Evolutionary conservation across 2,113 vertebrate genomes (phyloP).

Genomic region (Tragelaphus buxtoni): DNA sequence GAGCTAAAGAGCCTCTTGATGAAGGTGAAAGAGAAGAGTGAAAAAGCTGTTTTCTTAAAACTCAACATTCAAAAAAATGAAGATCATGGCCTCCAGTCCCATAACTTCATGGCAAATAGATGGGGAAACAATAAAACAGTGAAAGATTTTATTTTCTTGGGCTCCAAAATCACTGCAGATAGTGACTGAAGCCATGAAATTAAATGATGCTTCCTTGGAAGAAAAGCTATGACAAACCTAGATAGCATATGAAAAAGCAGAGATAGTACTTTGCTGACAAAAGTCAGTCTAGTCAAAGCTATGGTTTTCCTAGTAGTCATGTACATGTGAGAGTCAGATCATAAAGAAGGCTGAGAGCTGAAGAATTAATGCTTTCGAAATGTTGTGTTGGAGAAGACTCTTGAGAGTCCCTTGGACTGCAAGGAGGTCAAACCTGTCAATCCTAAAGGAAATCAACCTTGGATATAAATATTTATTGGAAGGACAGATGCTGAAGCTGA

Average conservation of each 20-base stretch:
- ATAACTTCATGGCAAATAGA: not conserved
- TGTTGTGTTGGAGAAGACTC: not conserved
- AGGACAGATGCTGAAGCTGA: not conserved
- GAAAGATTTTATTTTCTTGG: not conserved
- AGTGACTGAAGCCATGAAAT: not conserved
- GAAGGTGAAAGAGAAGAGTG: not conserved
- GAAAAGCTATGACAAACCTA: not conserved
- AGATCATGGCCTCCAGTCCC: not conserved
- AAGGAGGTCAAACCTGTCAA: not conserved
- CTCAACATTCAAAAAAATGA: not conserved
- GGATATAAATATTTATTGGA: not conserved
- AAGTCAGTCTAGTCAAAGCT: not conserved
- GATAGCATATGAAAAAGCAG: not conserved
- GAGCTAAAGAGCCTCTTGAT: not conserved
- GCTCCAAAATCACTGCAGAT: not conserved
- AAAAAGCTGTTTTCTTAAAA: not conserved
- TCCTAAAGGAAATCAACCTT: not conserved
- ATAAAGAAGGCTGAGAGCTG: not conserved
- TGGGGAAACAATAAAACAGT: not conserved
- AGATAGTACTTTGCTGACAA: not conserved
- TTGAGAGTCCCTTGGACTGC: not conserved
- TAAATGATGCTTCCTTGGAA: not conserved
- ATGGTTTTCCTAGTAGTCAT: not conserved
- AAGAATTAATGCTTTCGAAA: accelerated
- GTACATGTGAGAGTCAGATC: not conserved